These are phyloP conservation scores for Mythimna lalbum DNA, from an alignment of 2,888 invertebrate genomes.

Conservation along the genomic window DNA sequence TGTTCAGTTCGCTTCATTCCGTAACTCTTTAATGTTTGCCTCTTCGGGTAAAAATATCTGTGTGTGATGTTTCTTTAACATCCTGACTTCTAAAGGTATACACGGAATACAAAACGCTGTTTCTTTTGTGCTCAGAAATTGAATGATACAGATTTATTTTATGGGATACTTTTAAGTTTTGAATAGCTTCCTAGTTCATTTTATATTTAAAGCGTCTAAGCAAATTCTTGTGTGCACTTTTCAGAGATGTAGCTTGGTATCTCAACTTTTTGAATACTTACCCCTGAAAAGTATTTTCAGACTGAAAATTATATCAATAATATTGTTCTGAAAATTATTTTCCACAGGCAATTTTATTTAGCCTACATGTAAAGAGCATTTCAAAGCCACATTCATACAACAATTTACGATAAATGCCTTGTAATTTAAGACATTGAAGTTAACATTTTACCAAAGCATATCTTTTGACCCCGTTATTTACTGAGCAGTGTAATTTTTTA, in stretches of 20 bases:
- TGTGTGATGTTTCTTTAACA: slow-evolving; percentile 75
- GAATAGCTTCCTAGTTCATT: neutral
- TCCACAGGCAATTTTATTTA: neutral
- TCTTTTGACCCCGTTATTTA: slow-evolving; percentile 72
- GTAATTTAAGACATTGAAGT: slow-evolving; percentile 61
- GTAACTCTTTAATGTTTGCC: slow-evolving; percentile 79
- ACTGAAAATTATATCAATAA: neutral
- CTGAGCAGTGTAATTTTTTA: slow-evolving; percentile 64
- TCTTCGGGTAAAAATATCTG: slow-evolving; percentile 79
- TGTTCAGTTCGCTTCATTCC: slow-evolving; percentile 72
- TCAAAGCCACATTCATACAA: slow-evolving; percentile 23
- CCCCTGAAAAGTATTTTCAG: neutral
- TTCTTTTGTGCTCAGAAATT: slow-evolving; percentile 1
- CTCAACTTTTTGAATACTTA: neutral
- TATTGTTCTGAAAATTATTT: neutral
- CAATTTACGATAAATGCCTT: slow-evolving; percentile 44
- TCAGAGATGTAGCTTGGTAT: neutral
- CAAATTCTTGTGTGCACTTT: neutral
- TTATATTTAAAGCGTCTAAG: neutral
- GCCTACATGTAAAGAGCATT: neutral
- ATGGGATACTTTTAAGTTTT: neutral
- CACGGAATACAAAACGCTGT: slow-evolving; percentile 20
- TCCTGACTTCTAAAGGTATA: slow-evolving; percentile 50
- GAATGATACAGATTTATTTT: neutral
- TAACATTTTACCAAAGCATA: slow-evolving; percentile 69